Evolutionary conservation across 1,140 invertebrate species (phyloP).

Genomic region (Listronotus bonariensis): DNA sequence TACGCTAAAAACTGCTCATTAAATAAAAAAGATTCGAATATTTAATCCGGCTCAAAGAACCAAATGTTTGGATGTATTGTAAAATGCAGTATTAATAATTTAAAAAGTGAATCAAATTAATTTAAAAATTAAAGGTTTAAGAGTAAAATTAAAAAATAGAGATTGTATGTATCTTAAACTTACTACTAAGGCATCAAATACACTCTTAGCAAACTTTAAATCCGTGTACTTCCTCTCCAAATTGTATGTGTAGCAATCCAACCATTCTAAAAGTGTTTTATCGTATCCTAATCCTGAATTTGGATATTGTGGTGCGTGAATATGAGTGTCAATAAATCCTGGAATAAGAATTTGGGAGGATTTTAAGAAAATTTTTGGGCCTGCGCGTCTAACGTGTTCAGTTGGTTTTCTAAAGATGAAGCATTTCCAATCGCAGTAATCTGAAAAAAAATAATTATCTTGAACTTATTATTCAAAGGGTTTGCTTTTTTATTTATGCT

Average conservation of each 20-base stretch:
- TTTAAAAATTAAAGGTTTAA: too few species aligned
- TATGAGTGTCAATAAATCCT: slow-evolving; percentile 87
- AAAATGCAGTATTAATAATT: too few species aligned
- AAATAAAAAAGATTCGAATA: too few species aligned
- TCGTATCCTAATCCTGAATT: slow-evolving; percentile 83
- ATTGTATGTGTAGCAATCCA: slow-evolving; percentile 86
- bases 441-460: too few species aligned
- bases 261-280: slow-evolving; percentile 79
- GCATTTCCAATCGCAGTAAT: slow-evolving; percentile 35
- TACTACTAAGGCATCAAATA: slow-evolving; percentile 82
- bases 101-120: too few species aligned
- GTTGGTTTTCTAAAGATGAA: slow-evolving; percentile 10
- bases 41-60: too few species aligned
- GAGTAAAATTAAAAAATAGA: too few species aligned
- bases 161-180: slow-evolving; percentile 54
- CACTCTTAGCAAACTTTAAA: slow-evolving; percentile 68
- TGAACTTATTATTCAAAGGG: too few species aligned
- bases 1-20: too few species aligned
- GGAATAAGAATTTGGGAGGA: slow-evolving; percentile 78
- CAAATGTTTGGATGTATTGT: too few species aligned
- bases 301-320: slow-evolving; percentile 86
- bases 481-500: too few species aligned
- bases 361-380: slow-evolving; percentile 51
- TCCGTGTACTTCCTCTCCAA: slow-evolving; percentile 76
- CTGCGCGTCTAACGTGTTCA: slow-evolving; percentile 30